Conservation (phyloP, 92 coral and sea anemone genomes). For the Zoanthus solanderi region DNA sequence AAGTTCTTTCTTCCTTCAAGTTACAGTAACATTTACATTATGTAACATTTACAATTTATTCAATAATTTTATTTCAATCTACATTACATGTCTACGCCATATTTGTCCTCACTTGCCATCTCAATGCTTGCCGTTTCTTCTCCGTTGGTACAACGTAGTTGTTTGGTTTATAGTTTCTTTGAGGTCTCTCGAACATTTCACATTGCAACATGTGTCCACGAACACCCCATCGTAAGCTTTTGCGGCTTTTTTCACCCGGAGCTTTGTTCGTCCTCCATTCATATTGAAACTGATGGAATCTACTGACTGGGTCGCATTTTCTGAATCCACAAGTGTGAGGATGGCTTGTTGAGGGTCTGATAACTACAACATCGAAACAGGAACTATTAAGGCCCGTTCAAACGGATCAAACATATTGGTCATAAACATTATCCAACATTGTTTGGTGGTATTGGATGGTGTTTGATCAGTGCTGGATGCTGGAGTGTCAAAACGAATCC, state of each 20-base stretch:
- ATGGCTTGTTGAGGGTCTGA: constrained; percentile 84
- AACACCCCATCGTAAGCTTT: constrained; percentile 91
- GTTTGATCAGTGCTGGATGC: too few species aligned
- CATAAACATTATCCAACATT: too few species aligned
- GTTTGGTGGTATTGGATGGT: too few species aligned
- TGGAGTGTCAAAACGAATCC: too few species aligned
- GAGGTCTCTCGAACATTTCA: constrained; percentile 96
- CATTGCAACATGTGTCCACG: constrained; percentile 94
- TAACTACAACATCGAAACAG: constrained; percentile 60
- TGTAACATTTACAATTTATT: too few species aligned
- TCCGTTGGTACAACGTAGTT: constrained; percentile 95
- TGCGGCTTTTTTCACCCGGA: constrained; percentile 96
- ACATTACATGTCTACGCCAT: constrained; percentile 49
- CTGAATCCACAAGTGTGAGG: constrained; percentile 83
- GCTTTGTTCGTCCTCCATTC: constrained; percentile 93
- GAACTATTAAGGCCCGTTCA: neutral
- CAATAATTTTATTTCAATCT: too few species aligned
- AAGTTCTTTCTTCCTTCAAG: too few species aligned
- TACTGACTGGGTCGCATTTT: constrained; percentile 93
- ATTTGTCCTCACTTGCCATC: constrained; percentile 95
- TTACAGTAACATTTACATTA: too few species aligned
- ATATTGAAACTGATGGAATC: constrained; percentile 90
- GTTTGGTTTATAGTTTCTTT: constrained; percentile 82
- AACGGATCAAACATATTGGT: too few species aligned
- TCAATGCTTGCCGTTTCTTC: constrained; percentile 91